Percentiles rank a stretch among this genome's conserved stretches.
Evolutionary conservation across 2,888 invertebrate genomes (phyloP).

Genomic region (Lysandra bellargus): DNA sequence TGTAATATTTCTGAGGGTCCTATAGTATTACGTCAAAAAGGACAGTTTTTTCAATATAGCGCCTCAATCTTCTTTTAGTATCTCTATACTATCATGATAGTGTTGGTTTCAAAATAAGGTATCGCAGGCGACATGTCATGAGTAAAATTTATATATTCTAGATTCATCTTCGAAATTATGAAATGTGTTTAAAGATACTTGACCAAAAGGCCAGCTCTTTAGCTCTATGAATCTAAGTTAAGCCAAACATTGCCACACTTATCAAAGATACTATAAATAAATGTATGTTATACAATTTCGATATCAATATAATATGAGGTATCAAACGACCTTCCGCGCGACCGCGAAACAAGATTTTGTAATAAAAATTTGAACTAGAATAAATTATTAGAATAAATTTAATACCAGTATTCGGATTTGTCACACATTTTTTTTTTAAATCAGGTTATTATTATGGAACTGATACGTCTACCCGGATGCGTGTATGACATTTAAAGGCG

Average conservation of each 20-base stretch:
- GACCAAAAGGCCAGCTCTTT: no score
- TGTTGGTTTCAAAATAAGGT: no score
- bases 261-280: background rate
- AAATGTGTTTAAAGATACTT: no score
- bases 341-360: slow-evolving; percentile 12
- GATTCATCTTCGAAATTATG: no score
- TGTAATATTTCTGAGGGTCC: no score
- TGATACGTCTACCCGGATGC: slow-evolving; percentile 11
- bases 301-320: background rate
- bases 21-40: no score
- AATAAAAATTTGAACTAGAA: slow-evolving; percentile 43
- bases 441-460: slow-evolving; percentile 32
- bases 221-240: no score
- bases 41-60: no score
- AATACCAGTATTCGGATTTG: slow-evolving; percentile 40
- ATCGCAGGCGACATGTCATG: no score
- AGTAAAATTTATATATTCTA: no score
- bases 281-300: background rate
- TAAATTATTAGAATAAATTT: slow-evolving; percentile 39
- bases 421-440: slow-evolving; percentile 31
- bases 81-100: no score
- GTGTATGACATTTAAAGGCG: slow-evolving; percentile 12
- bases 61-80: no score
- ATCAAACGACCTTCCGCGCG: slow-evolving; percentile 1
- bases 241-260: background rate